Evolutionary conservation across 2,113 vertebrate species (phyloP), one percentile per base, ranked within the genome.

Genomic region (Sebastes fasciatus): DNA sequence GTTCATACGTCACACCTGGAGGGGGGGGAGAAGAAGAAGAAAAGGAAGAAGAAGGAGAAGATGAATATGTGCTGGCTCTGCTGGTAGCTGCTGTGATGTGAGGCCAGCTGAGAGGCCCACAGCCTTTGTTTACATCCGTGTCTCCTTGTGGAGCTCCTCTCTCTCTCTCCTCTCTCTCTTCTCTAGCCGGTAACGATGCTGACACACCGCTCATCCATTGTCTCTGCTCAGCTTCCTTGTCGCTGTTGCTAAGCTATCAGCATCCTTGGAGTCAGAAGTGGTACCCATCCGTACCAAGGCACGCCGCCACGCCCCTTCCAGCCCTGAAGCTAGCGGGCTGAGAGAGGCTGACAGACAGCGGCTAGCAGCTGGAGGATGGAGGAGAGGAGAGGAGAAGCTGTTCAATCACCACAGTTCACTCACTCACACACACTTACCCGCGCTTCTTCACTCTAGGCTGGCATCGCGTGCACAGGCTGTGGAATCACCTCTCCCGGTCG

Each of bases 201-300:
- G 88, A 84, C 83, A 86, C 40, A 79, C 48, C 62, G 82, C 80
- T 73, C 83, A 81, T 82, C 90, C 89, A 89, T 92, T 92, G 92
- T 92, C 83, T 89, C 70, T 52, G 48, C 67, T 70, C 79, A 64
- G 43, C 77, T 12, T 85, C 84, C 85, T 85, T 70, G 80, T 73
- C 83, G 83, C 85, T 82, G 94, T 94, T 94, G 91, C 94, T 94
- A 94, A 92, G 92, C 92, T 89, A 91, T 93, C 94, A 90, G 89
- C 93, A 89, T 92, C 91, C 89, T 80, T 45, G 76, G 34, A 86
- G 87, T 79, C 87, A 88, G 89, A 79, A 91, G 90, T 88, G 93
- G 88, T 91, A 89, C 92, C 88, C 89, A 86, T 46, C 64, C 34
- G 34, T 34, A 34, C 34, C 34, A 34, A 34, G 34, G 77, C 91